A percentile compares a stretch with the other conserved stretches of the same genome.
Conservation (phyloP, 2,113 vertebrate genomes). For the Alexandromys fortis region DNA sequence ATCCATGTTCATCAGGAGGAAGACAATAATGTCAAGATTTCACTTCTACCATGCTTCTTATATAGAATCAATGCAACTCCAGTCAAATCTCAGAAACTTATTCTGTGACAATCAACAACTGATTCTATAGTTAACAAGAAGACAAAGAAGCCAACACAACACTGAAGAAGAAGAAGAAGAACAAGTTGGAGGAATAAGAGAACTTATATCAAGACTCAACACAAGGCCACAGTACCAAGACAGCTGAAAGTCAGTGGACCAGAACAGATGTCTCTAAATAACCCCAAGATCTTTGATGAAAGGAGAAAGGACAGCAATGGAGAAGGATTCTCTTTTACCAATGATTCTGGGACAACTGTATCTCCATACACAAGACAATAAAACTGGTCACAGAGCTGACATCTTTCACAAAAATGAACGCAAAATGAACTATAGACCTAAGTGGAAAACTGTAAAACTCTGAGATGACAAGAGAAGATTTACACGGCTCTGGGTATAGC, state of each 20-base stretch:
- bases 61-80: background rate
- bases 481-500: background rate
- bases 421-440: background rate
- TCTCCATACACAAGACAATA: background rate
- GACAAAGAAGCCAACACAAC: background rate
- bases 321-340: background rate
- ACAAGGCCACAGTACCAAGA: background rate
- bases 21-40: background rate
- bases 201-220: background rate
- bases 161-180: background rate
- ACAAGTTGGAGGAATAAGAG: background rate
- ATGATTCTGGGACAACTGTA: background rate
- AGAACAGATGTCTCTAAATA: background rate
- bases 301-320: background rate
- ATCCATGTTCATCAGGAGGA: background rate
- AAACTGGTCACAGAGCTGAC: background rate
- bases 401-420: background rate
- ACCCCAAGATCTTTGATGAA: background rate
- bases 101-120: background rate
- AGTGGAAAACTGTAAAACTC: background rate
- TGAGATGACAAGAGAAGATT: background rate
- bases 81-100: background rate
- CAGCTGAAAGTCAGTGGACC: background rate
- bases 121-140: background rate
- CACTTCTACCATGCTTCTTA: background rate